These are phyloP conservation scores for Tychaedon coryphoeus DNA, from an alignment of 2,113 vertebrate species.

Conservation along the genomic window DNA sequence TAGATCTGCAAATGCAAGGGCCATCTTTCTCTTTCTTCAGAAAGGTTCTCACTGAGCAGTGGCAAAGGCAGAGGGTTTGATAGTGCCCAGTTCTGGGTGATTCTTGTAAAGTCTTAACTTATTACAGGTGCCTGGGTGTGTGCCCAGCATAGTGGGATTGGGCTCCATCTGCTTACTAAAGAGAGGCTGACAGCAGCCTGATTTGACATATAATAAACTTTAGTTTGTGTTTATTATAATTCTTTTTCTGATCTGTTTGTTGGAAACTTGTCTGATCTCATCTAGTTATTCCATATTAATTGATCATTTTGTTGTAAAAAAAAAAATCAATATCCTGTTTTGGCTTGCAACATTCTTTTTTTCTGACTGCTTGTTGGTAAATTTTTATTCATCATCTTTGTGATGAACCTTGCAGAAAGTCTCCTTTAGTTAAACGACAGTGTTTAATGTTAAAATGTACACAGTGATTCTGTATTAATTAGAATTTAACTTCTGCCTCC, in stretches of 20 bases:
- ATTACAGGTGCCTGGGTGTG: not conserved
- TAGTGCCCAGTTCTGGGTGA: not conserved
- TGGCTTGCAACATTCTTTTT: not conserved
- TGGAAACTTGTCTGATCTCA: not conserved
- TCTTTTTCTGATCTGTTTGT: not conserved
- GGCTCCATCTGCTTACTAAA: not conserved
- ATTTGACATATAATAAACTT: not conserved
- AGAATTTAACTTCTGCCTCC: slow-evolving; percentile 56
- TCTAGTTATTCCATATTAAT: not conserved
- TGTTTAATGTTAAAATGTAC: not conserved
- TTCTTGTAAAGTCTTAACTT: not conserved
- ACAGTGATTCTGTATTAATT: not conserved
- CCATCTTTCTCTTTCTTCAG: not conserved
- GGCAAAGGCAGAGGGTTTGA: not conserved
- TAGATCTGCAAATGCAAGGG: not conserved
- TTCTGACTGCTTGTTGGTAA: not conserved
- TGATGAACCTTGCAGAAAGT: not conserved
- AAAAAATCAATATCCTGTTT: not conserved
- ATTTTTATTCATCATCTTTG: not conserved
- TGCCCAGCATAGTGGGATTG: not conserved
- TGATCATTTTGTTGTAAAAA: not conserved
- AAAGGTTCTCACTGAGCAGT: not conserved
- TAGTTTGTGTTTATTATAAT: not conserved
- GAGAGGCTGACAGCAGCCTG: not conserved
- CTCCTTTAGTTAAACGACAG: not conserved